A percentile compares a stretch with the other conserved stretches of the same genome.
phyloP scores from a whole-genome alignment of 2,888 invertebrate genomes.

The Plagodis pulveraria region DNA sequence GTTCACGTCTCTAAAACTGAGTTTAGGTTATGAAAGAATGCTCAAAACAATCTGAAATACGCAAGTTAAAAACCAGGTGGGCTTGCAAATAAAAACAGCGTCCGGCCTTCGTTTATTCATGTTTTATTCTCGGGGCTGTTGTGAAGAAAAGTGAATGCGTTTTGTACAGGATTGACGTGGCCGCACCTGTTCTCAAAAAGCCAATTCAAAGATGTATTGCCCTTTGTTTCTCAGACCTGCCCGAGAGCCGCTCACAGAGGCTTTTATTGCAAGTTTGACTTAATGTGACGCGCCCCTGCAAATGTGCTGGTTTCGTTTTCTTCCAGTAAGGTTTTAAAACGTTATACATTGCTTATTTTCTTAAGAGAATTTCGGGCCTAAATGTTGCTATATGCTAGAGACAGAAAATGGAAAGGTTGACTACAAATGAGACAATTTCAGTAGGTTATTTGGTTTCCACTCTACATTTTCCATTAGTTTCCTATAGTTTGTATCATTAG shows the following conservation, averaged over 20 bases:
- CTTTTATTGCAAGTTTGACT: constrained; percentile 65
- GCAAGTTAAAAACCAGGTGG: constrained; percentile 73
- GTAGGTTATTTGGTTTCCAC: constrained; percentile 13
- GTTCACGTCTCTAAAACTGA: constrained; percentile 65
- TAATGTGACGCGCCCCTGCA: constrained; percentile 45
- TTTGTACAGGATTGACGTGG: constrained; percentile 61
- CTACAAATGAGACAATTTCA: too few species aligned
- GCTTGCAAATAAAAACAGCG: constrained; percentile 64
- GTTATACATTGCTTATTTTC: too few species aligned
- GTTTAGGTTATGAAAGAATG: constrained; percentile 75
- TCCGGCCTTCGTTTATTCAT: constrained; percentile 58
- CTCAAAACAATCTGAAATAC: constrained; percentile 69
- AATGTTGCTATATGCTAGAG: too few species aligned
- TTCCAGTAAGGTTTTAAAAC: constrained; percentile 7
- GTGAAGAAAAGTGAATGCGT: constrained; percentile 68
- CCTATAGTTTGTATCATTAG: constrained; percentile 46
- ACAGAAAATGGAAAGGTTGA: too few species aligned
- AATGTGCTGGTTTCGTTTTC: not conserved
- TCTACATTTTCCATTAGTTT: constrained; percentile 47
- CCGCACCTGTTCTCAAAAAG: constrained; percentile 75
- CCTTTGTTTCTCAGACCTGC: constrained; percentile 72
- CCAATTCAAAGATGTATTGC: constrained; percentile 73
- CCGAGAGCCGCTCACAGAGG: constrained; percentile 53
- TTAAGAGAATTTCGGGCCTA: too few species aligned
- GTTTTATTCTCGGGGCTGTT: constrained; percentile 58